A percentile compares a stretch with the other conserved stretches of the same genome.
These are phyloP conservation scores for Lepidurus apus DNA, from an alignment of 1,140 invertebrate genomes.

Conservation along the genomic window DNA sequence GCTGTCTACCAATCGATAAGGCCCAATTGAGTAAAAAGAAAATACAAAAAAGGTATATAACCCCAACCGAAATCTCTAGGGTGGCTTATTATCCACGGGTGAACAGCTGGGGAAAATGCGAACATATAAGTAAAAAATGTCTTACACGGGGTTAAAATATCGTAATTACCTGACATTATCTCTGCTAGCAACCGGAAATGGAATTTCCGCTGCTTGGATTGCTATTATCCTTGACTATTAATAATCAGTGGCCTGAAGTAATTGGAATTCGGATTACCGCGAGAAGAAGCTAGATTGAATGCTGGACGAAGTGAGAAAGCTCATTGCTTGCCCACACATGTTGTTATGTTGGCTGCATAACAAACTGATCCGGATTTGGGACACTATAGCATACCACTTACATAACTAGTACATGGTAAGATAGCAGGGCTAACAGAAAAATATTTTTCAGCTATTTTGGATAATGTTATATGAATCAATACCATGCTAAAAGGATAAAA, in stretches of 20 bases:
- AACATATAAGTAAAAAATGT: background rate
- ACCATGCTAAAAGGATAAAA: no score
- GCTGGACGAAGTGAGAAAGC: background rate
- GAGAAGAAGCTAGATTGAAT: background rate
- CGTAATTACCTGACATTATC: background rate
- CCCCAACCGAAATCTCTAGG: background rate
- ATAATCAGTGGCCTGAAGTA: background rate
- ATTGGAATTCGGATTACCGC: background rate
- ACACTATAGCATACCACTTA: no score
- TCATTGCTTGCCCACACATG: background rate
- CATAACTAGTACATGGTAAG: no score
- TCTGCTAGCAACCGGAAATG: background rate
- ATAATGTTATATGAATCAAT: no score
- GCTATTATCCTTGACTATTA: background rate
- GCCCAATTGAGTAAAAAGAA: constrained; percentile 3
- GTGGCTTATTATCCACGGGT: constrained; percentile 2
- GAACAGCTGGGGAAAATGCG: background rate
- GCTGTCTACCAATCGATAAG: background rate
- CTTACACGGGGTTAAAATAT: background rate
- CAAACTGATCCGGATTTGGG: no score
- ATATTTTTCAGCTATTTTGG: no score
- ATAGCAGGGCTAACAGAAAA: no score
- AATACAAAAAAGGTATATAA: background rate
- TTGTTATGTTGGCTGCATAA: background rate
- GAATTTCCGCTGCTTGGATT: no score